A percentile compares a stretch with the other conserved stretches of the same genome.
Conservation (phyloP, 2,797 vertebrate species). For the Megalops cyprinoides region DNA sequence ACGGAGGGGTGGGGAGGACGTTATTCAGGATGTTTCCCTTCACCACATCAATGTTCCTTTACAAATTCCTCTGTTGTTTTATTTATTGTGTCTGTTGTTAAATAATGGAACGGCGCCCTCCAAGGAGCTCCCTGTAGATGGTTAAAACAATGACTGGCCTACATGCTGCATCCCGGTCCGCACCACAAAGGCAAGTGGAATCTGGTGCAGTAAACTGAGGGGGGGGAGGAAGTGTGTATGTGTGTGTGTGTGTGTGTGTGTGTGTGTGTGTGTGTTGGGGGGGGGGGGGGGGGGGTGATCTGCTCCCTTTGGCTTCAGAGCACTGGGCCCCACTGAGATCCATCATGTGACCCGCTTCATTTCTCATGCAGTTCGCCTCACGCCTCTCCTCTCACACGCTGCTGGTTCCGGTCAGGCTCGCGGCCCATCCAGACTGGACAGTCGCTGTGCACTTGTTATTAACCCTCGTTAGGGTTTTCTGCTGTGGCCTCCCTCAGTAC, state of each 20-base stretch:
- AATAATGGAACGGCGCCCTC: constrained; percentile 8
- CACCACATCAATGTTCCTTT: neutral
- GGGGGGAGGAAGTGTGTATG: too few relatives aligned
- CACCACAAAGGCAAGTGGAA: neutral
- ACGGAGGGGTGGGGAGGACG: neutral
- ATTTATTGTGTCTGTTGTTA: constrained; percentile 24
- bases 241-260: too few relatives aligned
- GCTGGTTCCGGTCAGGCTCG: neutral
- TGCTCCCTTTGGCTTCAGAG: too few relatives aligned
- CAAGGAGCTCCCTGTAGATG: constrained; percentile 2
- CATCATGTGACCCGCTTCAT: too few relatives aligned
- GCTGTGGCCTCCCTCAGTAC: too few relatives aligned
- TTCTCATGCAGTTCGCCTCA: too few relatives aligned
- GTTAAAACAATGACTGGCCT: neutral
- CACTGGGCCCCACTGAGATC: too few relatives aligned
- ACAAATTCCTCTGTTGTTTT: constrained; percentile 12
- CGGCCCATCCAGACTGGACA: too few relatives aligned
- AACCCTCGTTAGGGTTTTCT: too few relatives aligned
- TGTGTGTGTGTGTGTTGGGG: too few relatives aligned
- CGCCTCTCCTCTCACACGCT: neutral
- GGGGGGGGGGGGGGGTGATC: too few relatives aligned
- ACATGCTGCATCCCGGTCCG: neutral
- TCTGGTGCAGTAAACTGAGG: neutral
- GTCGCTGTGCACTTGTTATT: too few relatives aligned
- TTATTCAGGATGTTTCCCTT: neutral